Conservation (phyloP, 2,797 vertebrate species). For the Poeciliopsis turneri region DNA sequence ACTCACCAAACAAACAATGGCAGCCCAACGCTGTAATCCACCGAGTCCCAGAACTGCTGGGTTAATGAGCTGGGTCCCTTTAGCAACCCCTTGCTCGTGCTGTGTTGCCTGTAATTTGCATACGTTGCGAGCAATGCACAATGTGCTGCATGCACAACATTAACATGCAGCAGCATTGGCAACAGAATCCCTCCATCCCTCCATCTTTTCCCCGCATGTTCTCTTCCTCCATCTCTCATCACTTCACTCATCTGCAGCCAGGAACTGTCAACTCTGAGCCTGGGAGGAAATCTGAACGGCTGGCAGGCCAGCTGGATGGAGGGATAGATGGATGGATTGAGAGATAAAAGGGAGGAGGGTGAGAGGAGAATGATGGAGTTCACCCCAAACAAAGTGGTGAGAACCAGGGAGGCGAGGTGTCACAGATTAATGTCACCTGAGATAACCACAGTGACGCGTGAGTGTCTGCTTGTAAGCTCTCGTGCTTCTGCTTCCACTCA, state of each 20-base stretch:
- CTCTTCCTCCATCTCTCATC: slow-evolving; percentile 40
- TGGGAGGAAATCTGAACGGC: slow-evolving; percentile 39
- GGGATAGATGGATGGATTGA: slow-evolving; percentile 25
- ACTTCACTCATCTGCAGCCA: slow-evolving; percentile 38
- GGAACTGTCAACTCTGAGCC: slow-evolving; percentile 26
- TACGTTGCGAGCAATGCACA: slow-evolving; percentile 1
- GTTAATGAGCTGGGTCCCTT: slow-evolving; percentile 54
- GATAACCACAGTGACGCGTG: slow-evolving; percentile 43
- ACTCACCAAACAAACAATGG: slow-evolving; percentile 21
- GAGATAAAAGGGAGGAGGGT: slow-evolving; percentile 18
- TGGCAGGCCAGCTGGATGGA: slow-evolving; percentile 24
- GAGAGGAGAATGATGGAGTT: slow-evolving; percentile 43
- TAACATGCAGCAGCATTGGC: slow-evolving; percentile 38
- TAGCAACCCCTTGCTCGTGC: slow-evolving; percentile 32
- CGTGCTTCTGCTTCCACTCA: slow-evolving; percentile 28
- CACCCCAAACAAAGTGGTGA: slow-evolving; percentile 39
- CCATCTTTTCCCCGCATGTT: slow-evolving; percentile 26
- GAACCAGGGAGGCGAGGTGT: slow-evolving; percentile 43
- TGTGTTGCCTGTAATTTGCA: slow-evolving; percentile 35
- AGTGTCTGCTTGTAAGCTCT: slow-evolving; percentile 39
- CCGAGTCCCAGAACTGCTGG: slow-evolving; percentile 26
- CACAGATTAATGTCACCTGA: slow-evolving; percentile 60
- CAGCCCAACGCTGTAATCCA: slow-evolving; percentile 32
- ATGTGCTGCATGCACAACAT: slow-evolving; percentile 10
- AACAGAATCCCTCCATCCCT: slow-evolving; percentile 42